Base-by-base conservation (phyloP, 2,113 vertebrate genomes). In the Notarius lentiginosus region DNA sequence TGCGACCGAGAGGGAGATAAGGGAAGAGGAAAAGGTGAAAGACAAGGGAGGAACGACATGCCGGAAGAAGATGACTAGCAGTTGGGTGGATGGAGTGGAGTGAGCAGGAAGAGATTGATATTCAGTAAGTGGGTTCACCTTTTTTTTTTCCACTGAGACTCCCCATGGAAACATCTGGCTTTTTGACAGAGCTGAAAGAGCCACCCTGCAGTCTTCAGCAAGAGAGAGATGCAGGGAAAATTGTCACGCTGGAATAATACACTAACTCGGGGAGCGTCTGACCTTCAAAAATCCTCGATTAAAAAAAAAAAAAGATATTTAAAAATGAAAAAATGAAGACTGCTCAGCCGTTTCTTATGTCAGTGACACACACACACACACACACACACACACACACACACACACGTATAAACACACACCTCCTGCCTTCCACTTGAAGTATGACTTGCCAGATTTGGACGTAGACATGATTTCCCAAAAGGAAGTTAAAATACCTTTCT, bases 211-310 rank as follows among this genome's bases (percentile, higher is more conserved):
- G 80, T 61, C 70, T 8, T 20, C 84, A 11, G 53, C 49, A 14
- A 18, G 41, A 89, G 83, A 76, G 55, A 81, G 56, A 83, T 8
- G 55, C 11, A 51, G 63, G 11, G 12, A 89, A 84, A 27, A 72
- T 41, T 60, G 83, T 27, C 63, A 20, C 18, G 14, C 47, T 73
- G 84, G 66, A 87, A 88, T 86, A 87, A 84, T 84, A 83, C 75
- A 88, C 82, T 14, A 53, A 73, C 87, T 86, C 41, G 83, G 86
- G 91, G 89, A 89, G 87, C 83, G 58, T 89, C 93, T 95, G 94
- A 94, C 94, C 93, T 94, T 94, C 92, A 95, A 87, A 92, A 85
- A 86, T 92, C 91, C 84, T 84, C 18, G 14, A 22, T 80, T 89
- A 9, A 20, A 76, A 53, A 53, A 79, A 55, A 58, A 60, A 20